These are phyloP conservation scores for Kryptolebias marmoratus DNA, from an alignment of 2,113 vertebrate species.

Conservation along the genomic window DNA sequence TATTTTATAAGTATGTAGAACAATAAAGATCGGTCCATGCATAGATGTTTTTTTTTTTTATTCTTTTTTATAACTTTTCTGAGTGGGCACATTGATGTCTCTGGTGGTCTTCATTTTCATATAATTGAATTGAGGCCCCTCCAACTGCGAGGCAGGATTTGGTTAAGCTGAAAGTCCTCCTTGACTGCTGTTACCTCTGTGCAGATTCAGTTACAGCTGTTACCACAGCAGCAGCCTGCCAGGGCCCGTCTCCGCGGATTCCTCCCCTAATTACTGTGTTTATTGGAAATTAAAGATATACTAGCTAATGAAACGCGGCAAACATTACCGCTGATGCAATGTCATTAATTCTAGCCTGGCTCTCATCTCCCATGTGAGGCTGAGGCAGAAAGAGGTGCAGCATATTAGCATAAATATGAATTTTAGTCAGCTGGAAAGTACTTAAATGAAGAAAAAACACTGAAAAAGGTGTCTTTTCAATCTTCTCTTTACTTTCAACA, in stretches of 20 bases:
- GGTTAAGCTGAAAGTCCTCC: conserved; percentile 79
- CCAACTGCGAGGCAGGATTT: conserved; percentile 80
- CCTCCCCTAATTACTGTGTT: conserved; percentile 84
- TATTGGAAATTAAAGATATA: conserved; percentile 88
- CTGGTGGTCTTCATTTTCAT: conserved; percentile 81
- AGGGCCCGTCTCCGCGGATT: conserved; percentile 78
- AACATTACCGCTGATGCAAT: conserved; percentile 81
- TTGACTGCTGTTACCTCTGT: conserved; percentile 76
- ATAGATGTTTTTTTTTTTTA: conserved; percentile 30
- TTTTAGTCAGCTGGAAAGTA: conserved; percentile 82
- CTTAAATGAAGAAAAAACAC: conserved; percentile 73
- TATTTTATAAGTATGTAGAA: background rate
- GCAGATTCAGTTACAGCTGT: conserved; percentile 82
- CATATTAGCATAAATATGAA: conserved; percentile 84
- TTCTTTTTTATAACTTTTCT: conserved; percentile 55
- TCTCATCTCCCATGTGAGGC: conserved; percentile 76
- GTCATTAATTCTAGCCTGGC: conserved; percentile 82
- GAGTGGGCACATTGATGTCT: conserved; percentile 63
- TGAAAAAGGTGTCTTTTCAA: conserved; percentile 80
- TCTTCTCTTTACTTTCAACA: conserved; percentile 74
- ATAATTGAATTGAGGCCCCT: conserved; percentile 81
- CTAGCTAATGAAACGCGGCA: conserved; percentile 83
- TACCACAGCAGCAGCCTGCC: conserved; percentile 77
- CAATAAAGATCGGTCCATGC: conserved; percentile 24
- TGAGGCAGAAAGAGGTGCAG: conserved; percentile 64